These are phyloP conservation scores for Mizuhopecten yessoensis DNA, from an alignment of 1,140 invertebrate genomes.

Conservation along the genomic window DNA sequence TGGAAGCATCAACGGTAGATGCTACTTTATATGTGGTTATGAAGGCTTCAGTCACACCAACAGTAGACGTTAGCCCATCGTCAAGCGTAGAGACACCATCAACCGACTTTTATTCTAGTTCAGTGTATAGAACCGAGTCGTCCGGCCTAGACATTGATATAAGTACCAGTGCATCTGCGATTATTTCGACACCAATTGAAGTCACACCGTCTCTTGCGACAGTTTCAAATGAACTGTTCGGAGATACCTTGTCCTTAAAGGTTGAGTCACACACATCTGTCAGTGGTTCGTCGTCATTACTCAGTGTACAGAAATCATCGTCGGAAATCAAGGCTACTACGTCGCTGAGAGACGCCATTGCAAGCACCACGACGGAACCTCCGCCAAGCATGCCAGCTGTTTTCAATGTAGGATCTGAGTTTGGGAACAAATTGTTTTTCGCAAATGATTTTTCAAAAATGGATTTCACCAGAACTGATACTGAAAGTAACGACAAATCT, in stretches of 20 bases:
- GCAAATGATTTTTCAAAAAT: conserved; percentile 29
- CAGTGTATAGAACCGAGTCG: background rate
- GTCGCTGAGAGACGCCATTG: background rate
- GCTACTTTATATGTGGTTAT: background rate
- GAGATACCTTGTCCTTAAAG: background rate
- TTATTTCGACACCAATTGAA: background rate
- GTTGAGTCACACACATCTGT: background rate
- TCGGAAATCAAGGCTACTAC: background rate
- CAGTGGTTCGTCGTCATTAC: background rate
- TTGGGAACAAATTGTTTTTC: background rate
- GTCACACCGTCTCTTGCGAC: background rate
- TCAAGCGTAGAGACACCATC: background rate
- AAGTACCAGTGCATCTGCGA: background rate
- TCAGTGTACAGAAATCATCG: background rate
- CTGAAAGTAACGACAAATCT: background rate
- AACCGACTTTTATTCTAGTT: background rate
- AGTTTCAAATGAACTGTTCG: background rate
- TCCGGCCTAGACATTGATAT: background rate
- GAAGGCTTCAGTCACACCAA: background rate
- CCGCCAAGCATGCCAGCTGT: background rate
- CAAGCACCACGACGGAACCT: background rate
- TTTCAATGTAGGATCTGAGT: background rate
- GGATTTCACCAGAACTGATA: background rate
- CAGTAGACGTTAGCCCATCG: background rate
- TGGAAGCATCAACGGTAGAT: too few species aligned